Percentiles rank a stretch among this genome's conserved stretches.
These are phyloP conservation scores for Dryobates pubescens DNA, from an alignment of 2,797 vertebrate genomes.

Conservation along the genomic window DNA sequence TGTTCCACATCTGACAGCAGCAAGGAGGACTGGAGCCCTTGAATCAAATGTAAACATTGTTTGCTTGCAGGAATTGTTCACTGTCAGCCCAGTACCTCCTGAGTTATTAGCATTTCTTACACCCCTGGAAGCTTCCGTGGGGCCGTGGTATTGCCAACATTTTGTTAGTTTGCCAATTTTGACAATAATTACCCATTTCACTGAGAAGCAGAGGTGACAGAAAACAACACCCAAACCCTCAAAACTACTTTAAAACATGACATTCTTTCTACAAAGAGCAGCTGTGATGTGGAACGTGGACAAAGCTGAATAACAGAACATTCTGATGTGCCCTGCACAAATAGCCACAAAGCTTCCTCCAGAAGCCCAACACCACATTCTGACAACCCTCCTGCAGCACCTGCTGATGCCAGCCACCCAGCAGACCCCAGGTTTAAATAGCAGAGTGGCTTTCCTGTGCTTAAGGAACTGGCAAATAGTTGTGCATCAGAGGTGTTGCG, in stretches of 20 bases:
- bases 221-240: neutral
- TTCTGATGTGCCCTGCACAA: neutral
- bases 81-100: neutral
- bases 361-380: neutral
- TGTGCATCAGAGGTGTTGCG: neutral
- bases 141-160: neutral
- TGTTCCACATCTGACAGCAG: neutral
- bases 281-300: neutral
- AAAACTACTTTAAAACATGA: neutral
- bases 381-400: neutral
- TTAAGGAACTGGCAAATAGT: neutral
- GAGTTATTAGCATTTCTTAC: conserved; percentile 1
- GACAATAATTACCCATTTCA: conserved; percentile 17
- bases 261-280: neutral
- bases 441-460: fast-evolving
- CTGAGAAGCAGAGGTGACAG: neutral
- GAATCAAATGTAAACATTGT: conserved; percentile 19
- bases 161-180: conserved; percentile 30
- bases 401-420: neutral
- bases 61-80: conserved; percentile 7
- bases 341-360: neutral
- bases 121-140: neutral
- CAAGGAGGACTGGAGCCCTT: neutral
- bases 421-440: neutral
- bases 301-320: neutral